Conservation (phyloP, 1,140 invertebrate genomes). For the Drosophila sechellia region DNA sequence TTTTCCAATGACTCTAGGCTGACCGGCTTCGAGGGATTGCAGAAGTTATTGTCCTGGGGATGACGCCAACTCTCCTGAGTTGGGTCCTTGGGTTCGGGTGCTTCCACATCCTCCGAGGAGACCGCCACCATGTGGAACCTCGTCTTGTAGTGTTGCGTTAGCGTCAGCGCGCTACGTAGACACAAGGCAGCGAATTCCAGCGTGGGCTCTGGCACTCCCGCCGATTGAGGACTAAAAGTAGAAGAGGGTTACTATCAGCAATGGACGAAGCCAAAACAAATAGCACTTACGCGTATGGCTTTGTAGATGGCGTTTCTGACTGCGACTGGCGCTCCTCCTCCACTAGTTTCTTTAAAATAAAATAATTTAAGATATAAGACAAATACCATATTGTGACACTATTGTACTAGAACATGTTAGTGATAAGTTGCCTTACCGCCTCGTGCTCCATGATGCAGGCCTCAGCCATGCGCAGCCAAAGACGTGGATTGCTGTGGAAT, state of each 20-base stretch:
- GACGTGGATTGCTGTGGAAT: conserved; percentile 93
- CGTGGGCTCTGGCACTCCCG: conserved; percentile 93
- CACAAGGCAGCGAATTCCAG: conserved; percentile 95
- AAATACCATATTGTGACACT: no score
- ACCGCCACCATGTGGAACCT: conserved; percentile 76
- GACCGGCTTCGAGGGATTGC: conserved; percentile 84
- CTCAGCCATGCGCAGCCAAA: conserved; percentile 97
- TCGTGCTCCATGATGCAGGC: conserved; percentile 93
- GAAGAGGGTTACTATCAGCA: not conserved
- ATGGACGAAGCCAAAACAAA: rapidly evolving
- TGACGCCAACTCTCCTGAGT: conserved; percentile 72
- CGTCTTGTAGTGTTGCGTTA: conserved; percentile 85
- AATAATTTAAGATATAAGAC: not conserved
- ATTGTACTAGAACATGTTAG: not conserved
- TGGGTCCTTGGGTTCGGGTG: conserved; percentile 83
- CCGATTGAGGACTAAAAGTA: conserved; percentile 87
- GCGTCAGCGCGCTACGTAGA: conserved; percentile 92
- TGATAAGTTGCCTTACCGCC: conserved; percentile 84
- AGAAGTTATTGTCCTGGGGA: conserved; percentile 83
- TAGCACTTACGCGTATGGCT: conserved; percentile 55
- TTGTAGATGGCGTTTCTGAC: conserved; percentile 25
- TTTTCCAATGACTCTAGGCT: conserved; percentile 81
- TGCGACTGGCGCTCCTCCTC: conserved; percentile 54
- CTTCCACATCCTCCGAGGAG: conserved; percentile 56
- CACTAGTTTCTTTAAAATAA: conserved; percentile 43